These are phyloP conservation scores for Scaptomyza polygonia DNA, from an alignment of 2,888 invertebrate species.

Conservation along the genomic window DNA sequence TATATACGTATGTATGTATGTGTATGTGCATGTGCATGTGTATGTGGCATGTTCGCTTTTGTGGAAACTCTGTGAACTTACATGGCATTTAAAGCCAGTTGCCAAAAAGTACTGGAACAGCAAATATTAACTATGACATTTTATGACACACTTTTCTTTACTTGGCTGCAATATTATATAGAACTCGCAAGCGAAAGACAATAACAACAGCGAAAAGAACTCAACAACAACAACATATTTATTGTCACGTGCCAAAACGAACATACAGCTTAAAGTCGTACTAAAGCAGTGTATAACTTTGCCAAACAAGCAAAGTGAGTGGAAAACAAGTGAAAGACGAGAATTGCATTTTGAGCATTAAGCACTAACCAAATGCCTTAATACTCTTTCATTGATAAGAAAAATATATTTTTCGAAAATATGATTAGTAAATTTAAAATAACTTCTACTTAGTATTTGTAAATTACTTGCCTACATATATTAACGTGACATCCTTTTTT, in stretches of 20 bases:
- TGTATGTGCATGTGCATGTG: neutral
- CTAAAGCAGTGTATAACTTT: constrained; percentile 68
- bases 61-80: constrained; percentile 28
- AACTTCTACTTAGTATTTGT: too few relatives aligned
- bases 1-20: neutral
- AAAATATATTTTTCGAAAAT: too few relatives aligned
- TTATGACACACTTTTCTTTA: constrained; percentile 73
- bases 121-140: constrained; percentile 77
- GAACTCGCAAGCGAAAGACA: constrained; percentile 29
- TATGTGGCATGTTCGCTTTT: constrained; percentile 15
- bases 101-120: constrained; percentile 56
- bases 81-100: constrained; percentile 57
- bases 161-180: constrained; percentile 58
- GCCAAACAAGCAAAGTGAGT: constrained; percentile 65
- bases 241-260: constrained; percentile 76
- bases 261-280: constrained; percentile 65
- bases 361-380: neutral
- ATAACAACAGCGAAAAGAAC: constrained; percentile 13
- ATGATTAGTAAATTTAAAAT: too few relatives aligned
- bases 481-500: too few relatives aligned
- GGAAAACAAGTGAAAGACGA: constrained; percentile 38
- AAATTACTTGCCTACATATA: too few relatives aligned
- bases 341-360: constrained; percentile 6
- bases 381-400: constrained; percentile 27
- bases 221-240: constrained; percentile 57